A percentile compares a stretch with the other conserved stretches of the same genome.
Conservation (phyloP, 2,797 vertebrate species). For the Aphelocoma californica region DNA sequence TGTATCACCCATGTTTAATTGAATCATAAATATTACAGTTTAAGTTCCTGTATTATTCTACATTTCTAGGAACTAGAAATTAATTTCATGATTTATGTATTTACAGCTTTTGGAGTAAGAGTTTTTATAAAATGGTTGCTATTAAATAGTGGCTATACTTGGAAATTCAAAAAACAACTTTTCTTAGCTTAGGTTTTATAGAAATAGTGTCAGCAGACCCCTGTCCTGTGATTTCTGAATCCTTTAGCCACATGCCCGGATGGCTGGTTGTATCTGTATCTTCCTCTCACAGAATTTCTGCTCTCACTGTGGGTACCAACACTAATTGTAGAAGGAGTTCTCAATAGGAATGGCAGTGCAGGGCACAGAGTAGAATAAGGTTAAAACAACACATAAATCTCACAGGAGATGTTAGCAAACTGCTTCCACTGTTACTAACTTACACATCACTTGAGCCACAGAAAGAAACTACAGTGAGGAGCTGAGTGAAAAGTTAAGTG, state of each 20-base stretch:
- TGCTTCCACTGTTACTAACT: neutral
- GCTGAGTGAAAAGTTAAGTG: neutral
- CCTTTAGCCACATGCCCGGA: neutral
- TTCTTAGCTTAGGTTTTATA: neutral
- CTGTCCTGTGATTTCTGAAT: neutral
- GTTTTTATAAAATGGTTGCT: neutral
- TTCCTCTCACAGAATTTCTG: neutral
- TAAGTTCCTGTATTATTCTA: neutral
- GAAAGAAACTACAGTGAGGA: neutral
- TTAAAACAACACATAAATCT: neutral
- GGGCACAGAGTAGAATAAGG: neutral
- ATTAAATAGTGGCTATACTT: neutral
- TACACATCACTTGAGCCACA: neutral
- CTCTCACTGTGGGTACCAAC: neutral
- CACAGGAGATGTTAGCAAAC: neutral
- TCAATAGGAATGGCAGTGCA: neutral
- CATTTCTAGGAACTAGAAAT: neutral
- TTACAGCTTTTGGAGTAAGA: neutral
- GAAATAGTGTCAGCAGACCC: neutral
- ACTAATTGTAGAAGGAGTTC: neutral
- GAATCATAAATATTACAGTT: neutral
- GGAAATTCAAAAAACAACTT: neutral
- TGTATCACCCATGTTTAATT: neutral
- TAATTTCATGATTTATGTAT: neutral
- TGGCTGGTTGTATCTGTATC: neutral